These are phyloP conservation scores for Patella depressa DNA, from an alignment of 2,888 invertebrate species.

Conservation along the genomic window DNA sequence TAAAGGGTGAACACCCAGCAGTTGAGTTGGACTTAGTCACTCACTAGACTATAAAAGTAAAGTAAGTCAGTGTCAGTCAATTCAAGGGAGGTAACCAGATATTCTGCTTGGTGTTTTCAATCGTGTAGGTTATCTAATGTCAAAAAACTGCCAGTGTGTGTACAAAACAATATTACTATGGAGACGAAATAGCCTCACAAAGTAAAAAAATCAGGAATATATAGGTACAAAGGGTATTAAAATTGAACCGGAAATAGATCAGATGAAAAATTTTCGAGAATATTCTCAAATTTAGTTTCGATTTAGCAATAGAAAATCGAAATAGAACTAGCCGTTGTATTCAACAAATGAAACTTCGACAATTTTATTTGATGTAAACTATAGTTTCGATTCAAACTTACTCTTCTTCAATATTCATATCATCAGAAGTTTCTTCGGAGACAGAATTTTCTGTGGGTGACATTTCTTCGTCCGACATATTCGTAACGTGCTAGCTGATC, in stretches of 20 bases:
- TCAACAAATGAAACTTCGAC: neutral
- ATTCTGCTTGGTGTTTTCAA: too few relatives aligned
- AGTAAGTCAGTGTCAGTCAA: too few relatives aligned
- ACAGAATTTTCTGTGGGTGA: neutral
- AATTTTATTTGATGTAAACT: neutral
- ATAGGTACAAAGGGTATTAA: neutral
- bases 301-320: neutral
- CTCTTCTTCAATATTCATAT: neutral
- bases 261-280: neutral
- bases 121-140: too few relatives aligned
- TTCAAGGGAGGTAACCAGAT: too few relatives aligned
- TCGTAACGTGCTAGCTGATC: neutral
- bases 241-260: neutral
- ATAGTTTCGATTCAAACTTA: neutral
- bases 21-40: too few relatives aligned
- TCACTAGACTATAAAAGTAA: too few relatives aligned
- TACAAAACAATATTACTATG: too few relatives aligned
- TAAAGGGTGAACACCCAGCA: too few relatives aligned
- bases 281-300: neutral
- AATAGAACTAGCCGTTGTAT: neutral
- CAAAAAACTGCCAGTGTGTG: too few relatives aligned
- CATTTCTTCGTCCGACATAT: conserved; percentile 12
- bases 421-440: neutral
- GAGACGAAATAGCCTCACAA: too few relatives aligned
- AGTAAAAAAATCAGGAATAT: too few relatives aligned